Evolutionary conservation across 2,797 vertebrate species (phyloP).

Genomic region (Trachurus trachurus): DNA sequence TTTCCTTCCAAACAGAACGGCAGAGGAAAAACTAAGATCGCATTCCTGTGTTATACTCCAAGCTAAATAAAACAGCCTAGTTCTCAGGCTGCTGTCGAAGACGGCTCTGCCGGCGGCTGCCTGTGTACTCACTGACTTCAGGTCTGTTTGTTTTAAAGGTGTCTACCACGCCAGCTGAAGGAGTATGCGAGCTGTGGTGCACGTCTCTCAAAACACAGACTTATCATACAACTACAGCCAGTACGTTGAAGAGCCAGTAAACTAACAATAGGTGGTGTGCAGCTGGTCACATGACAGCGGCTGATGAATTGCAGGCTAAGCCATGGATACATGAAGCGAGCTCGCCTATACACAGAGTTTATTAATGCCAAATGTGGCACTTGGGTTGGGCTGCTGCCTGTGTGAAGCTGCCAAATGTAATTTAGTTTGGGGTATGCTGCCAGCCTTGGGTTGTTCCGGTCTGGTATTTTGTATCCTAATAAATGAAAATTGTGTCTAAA

Average conservation of each 20-base stretch:
- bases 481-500: conserved; percentile 18
- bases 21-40: not conserved
- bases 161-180: conserved; percentile 9
- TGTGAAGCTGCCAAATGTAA: conserved; percentile 23
- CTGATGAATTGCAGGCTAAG: not conserved
- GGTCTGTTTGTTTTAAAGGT: conserved; percentile 50
- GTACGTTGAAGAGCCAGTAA: not conserved
- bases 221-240: not conserved
- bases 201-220: not conserved
- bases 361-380: conserved; percentile 13
- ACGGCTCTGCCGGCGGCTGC: conserved; percentile 7
- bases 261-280: not conserved
- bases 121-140: conserved; percentile 14
- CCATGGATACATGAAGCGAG: not conserved
- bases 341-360: not conserved
- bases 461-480: conserved; percentile 19
- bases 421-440: conserved; percentile 7
- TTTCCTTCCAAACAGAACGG: conserved; percentile 9
- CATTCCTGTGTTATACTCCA: conserved; percentile 23
- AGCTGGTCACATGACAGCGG: not conserved
- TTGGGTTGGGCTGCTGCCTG: conserved; percentile 22
- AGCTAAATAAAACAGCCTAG: conserved; percentile 41
- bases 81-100: conserved; percentile 25
- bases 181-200: not conserved
- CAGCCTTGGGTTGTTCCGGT: conserved; percentile 11